Evolutionary conservation across 2,797 vertebrate species (phyloP).

Genomic region (Propithecus deckenii): DNA sequence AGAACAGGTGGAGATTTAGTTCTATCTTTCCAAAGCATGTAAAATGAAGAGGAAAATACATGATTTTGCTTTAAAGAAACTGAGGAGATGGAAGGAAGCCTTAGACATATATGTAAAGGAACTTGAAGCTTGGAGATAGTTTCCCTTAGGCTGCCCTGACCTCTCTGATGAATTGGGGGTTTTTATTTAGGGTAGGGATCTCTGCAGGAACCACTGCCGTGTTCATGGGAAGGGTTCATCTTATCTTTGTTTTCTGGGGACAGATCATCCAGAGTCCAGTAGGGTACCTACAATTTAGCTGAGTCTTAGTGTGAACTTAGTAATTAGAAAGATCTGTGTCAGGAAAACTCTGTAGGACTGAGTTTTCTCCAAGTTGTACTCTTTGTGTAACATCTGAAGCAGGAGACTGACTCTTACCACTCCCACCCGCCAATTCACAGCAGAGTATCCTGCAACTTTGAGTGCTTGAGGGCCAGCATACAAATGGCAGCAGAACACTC

Average conservation of each 20-base stretch:
- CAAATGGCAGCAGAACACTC: neutral
- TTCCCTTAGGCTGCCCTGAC: neutral
- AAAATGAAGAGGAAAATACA: constrained; percentile 21
- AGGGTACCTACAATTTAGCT: neutral
- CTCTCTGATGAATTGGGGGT: neutral
- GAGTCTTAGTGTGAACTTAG: neutral
- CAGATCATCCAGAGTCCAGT: neutral
- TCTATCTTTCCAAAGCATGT: constrained; percentile 49
- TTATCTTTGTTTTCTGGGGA: neutral
- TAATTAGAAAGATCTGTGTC: neutral
- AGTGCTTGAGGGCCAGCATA: neutral
- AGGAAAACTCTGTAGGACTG: neutral
- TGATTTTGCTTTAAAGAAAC: neutral
- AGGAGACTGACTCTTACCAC: neutral
- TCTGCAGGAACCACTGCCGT: neutral
- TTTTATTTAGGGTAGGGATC: neutral
- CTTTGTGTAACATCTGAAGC: neutral
- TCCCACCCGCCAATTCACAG: neutral
- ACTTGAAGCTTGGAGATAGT: neutral
- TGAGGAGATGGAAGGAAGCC: neutral
- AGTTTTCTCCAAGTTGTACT: neutral
- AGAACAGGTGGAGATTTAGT: constrained; percentile 52
- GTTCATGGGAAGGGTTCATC: neutral
- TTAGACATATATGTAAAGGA: neutral
- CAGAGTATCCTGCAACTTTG: neutral